Percentiles rank a stretch among this genome's conserved stretches.
Evolutionary conservation across 37 sponge, comb jelly and placozoan species (phyloP).

Genomic region (Aplysina aerophoba): DNA sequence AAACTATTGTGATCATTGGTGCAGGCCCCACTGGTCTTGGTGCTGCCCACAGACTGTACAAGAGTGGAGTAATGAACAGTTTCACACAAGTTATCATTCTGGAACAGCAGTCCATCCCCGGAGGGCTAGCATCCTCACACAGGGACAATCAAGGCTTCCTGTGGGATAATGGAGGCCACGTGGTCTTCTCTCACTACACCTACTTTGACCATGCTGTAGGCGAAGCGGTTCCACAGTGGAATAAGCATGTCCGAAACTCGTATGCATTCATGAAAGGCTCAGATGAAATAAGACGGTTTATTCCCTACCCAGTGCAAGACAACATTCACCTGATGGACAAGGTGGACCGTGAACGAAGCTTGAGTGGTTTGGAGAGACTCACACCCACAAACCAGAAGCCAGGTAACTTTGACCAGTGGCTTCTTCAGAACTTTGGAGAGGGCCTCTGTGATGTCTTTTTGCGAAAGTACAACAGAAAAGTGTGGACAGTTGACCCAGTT

Average conservation of each 20-base stretch:
- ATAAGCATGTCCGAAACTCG: slow-evolving; percentile 12
- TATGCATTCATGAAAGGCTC: slow-evolving; percentile 52
- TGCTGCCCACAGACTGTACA: slow-evolving; percentile 30
- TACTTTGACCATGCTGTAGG: slow-evolving; percentile 34
- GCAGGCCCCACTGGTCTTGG: slow-evolving; percentile 59
- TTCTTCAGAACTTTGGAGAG: slow-evolving; percentile 46
- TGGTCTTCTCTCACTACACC: slow-evolving; percentile 50
- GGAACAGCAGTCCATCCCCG: slow-evolving; percentile 30
- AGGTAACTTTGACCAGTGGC: slow-evolving; percentile 52
- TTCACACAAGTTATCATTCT: slow-evolving; percentile 22
- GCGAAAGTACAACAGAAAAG: slow-evolving; percentile 50
- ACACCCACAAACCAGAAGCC: slow-evolving; percentile 9
- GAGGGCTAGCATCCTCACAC: slow-evolving; percentile 46
- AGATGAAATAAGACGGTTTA: slow-evolving; percentile 22
- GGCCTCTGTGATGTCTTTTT: slow-evolving; percentile 44
- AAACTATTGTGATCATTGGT: slow-evolving; percentile 41
- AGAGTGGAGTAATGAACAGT: background rate
- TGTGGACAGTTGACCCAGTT: slow-evolving; percentile 43
- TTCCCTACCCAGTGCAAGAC: slow-evolving; percentile 52
- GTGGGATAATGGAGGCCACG: slow-evolving; percentile 55
- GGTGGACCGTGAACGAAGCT: background rate
- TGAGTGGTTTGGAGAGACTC: slow-evolving; percentile 40
- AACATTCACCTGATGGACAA: slow-evolving; percentile 44
- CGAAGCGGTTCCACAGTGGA: slow-evolving; percentile 39
- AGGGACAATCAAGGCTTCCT: slow-evolving; percentile 42